Percentiles rank a stretch among this genome's conserved stretches.
phyloP scores from a whole-genome alignment of 2,113 vertebrate species.

The Meriones unguiculatus region DNA sequence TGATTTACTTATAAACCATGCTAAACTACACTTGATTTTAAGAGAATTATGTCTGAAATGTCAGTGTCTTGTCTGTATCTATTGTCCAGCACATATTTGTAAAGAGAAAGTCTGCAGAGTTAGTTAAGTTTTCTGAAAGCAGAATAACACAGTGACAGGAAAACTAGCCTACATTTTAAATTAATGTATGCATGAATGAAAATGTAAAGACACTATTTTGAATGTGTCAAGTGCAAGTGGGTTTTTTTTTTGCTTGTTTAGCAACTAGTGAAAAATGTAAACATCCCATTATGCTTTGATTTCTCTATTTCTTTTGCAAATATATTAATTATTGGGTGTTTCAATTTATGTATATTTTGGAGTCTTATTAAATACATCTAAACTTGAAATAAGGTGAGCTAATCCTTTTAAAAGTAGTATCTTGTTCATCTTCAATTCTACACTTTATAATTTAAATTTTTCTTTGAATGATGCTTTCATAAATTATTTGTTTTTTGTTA shows the following conservation, averaged over 20 bases:
- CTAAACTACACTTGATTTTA: neutral
- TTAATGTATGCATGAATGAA: neutral
- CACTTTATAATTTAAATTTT: neutral
- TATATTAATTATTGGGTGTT: neutral
- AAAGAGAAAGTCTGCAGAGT: neutral
- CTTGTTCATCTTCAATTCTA: constrained; percentile 4
- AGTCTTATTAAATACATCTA: neutral
- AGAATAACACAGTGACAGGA: neutral
- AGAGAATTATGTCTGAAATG: constrained; percentile 63
- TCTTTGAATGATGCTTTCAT: neutral
- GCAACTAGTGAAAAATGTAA: constrained; percentile 13
- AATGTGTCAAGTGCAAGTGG: neutral
- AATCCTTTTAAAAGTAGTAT: constrained; percentile 20
- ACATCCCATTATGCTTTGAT: neutral
- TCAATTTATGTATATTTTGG: constrained; percentile 40
- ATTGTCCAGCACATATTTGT: neutral
- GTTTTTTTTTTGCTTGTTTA: neutral
- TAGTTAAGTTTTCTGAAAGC: constrained; percentile 1
- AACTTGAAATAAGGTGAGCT: neutral
- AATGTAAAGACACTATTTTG: neutral
- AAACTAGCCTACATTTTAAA: neutral
- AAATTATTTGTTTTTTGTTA: constrained; percentile 17
- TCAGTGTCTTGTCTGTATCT: neutral
- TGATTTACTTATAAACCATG: constrained; percentile 4
- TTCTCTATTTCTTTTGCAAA: constrained; percentile 23